Evolutionary conservation across 2,888 invertebrate genomes (phyloP).

Genomic region (Thyatira batis): DNA sequence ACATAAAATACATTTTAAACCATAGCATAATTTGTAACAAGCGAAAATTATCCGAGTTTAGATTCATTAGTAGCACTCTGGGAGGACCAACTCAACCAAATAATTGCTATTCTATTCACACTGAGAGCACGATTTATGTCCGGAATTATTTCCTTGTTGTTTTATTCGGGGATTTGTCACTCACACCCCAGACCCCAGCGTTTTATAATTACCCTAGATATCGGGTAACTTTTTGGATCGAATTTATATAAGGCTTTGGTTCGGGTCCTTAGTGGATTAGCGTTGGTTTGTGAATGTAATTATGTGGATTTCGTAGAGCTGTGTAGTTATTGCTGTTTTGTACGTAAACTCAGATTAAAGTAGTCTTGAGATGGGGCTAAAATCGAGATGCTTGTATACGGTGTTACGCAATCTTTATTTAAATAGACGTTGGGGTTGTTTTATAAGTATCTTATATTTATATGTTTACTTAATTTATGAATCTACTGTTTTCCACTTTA

Average conservation of each 20-base stretch:
- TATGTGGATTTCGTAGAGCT: conserved; percentile 51
- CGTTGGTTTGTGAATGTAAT: conserved; percentile 50
- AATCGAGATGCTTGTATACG: not conserved
- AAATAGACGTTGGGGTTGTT: not conserved
- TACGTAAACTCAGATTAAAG: conserved; percentile 36
- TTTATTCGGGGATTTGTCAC: conserved; percentile 82
- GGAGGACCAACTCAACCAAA: conserved; percentile 74
- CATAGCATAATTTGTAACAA: not conserved
- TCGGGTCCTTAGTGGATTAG: conserved; percentile 54
- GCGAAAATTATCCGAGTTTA: conserved; percentile 11
- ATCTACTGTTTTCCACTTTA: not conserved
- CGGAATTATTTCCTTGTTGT: conserved; percentile 83
- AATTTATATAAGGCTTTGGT: conserved; percentile 65
- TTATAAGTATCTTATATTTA: not conserved
- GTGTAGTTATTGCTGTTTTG: conserved; percentile 28
- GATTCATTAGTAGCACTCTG: conserved; percentile 34
- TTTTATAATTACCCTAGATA: conserved; percentile 78
- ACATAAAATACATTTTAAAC: not conserved
- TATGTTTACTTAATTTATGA: not conserved
- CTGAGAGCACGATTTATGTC: conserved; percentile 76
- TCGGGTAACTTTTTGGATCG: conserved; percentile 73
- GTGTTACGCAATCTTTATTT: not conserved
- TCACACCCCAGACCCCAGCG: conserved; percentile 53
- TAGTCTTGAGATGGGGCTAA: conserved; percentile 24
- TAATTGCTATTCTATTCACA: conserved; percentile 83